Percentiles rank a stretch among this genome's conserved stretches.
Conservation (phyloP, 1,140 invertebrate genomes). For the Saxidomus purpurata region DNA sequence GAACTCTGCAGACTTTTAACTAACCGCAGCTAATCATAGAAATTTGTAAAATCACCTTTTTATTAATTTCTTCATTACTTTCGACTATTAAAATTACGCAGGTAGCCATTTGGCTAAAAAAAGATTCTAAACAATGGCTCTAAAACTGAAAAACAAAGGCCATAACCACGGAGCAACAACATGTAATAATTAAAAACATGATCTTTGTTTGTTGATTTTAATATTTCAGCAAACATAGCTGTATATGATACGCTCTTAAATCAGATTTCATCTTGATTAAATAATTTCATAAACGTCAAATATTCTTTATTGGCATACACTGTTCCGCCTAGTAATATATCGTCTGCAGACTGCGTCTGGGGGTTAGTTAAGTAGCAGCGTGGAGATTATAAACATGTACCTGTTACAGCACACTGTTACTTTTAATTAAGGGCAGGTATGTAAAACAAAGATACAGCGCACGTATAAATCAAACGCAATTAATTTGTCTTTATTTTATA, state of each 20-base stretch:
- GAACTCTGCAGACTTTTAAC: background rate
- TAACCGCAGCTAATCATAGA: background rate
- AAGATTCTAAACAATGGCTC: background rate
- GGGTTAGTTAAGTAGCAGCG: too few relatives aligned
- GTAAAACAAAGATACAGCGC: background rate
- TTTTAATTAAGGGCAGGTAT: slow-evolving; percentile 20
- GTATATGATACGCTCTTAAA: background rate
- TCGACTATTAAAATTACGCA: background rate
- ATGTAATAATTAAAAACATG: slow-evolving; percentile 7
- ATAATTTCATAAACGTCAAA: slow-evolving; percentile 42
- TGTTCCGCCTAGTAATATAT: background rate
- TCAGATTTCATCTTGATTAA: slow-evolving; percentile 21
- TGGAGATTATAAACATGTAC: background rate
- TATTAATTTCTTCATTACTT: slow-evolving; percentile 29
- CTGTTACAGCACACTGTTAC: background rate
- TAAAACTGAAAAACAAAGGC: background rate
- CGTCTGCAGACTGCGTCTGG: background rate
- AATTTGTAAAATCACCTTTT: background rate
- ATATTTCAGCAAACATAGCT: slow-evolving; percentile 12
- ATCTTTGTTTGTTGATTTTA: slow-evolving; percentile 14
- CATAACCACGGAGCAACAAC: background rate
- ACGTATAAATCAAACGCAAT: background rate
- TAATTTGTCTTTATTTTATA: background rate
- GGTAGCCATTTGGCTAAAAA: background rate
- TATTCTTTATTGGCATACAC: background rate